These are phyloP conservation scores for Trigoniulus corallinus DNA, from an alignment of 1,140 invertebrate genomes.

Conservation along the genomic window DNA sequence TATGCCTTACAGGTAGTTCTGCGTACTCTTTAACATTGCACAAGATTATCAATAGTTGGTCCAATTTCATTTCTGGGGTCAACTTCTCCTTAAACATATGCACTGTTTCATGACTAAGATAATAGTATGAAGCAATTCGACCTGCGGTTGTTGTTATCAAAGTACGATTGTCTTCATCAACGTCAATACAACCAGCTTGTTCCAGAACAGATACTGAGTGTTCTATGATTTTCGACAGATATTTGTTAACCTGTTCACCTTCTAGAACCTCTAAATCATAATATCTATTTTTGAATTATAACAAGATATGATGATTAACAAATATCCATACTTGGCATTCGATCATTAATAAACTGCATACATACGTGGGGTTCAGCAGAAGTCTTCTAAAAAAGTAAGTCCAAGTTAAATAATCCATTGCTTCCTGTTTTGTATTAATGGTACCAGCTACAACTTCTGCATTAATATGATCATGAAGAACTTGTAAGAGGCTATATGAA, in stretches of 20 bases:
- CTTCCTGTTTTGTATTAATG: constrained; percentile 78
- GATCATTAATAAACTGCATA: neutral
- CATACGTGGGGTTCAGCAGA: constrained; percentile 72
- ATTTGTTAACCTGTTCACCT: constrained; percentile 41
- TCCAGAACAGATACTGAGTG: constrained; percentile 50
- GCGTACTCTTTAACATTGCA: constrained; percentile 79
- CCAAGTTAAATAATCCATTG: constrained; percentile 94
- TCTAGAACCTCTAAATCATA: constrained; percentile 69
- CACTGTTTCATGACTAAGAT: constrained; percentile 85
- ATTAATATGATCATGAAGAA: constrained; percentile 91
- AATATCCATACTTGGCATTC: neutral
- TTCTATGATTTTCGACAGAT: constrained; percentile 50
- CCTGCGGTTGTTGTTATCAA: constrained; percentile 72
- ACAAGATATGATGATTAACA: constrained; percentile 3
- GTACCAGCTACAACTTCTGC: constrained; percentile 93
- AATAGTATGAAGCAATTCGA: constrained; percentile 89
- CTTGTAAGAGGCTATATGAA: constrained; percentile 26
- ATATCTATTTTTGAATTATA: constrained; percentile 33
- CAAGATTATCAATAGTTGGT: constrained; percentile 62
- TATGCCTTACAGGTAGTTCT: constrained; percentile 90
- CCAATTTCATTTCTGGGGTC: constrained; percentile 39
- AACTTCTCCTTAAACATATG: constrained; percentile 59
- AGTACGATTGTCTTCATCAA: constrained; percentile 38
- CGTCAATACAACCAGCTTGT: constrained; percentile 53
- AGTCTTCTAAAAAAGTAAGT: constrained; percentile 93